phyloP scores from a whole-genome alignment of 1,140 invertebrate genomes.

The Amphibalanus amphitrite region DNA sequence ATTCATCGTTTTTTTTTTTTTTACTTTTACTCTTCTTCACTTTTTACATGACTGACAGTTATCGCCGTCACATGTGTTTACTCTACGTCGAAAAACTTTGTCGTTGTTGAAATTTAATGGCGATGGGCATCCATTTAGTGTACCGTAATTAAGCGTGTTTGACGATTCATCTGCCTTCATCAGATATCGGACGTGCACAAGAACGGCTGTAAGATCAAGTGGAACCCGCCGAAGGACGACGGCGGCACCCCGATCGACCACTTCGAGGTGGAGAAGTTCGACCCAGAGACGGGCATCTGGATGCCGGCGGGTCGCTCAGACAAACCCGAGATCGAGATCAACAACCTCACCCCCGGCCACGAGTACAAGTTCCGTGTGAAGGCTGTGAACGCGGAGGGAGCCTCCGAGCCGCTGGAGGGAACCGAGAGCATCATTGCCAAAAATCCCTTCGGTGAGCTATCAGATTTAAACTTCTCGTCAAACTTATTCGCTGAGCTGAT shows the following conservation, averaged over 20 bases:
- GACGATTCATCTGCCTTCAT: no score
- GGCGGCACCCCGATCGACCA: slow-evolving; percentile 38
- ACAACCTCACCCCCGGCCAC: slow-evolving; percentile 67
- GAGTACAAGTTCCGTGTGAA: slow-evolving; percentile 89
- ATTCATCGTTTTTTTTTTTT: no score
- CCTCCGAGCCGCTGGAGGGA: slow-evolving; percentile 84
- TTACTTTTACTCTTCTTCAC: no score
- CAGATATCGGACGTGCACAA: slow-evolving; percentile 77
- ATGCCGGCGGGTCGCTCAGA: slow-evolving; percentile 66
- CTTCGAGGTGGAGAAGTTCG: slow-evolving; percentile 59
- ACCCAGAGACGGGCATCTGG: slow-evolving; percentile 81
- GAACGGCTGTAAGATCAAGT: slow-evolving; percentile 81
- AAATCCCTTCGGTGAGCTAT: slow-evolving; percentile 66
- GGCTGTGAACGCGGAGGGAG: slow-evolving; percentile 89
- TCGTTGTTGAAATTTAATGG: no score
- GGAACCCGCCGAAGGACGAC: slow-evolving; percentile 81
- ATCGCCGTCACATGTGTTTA: no score
- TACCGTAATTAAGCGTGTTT: no score
- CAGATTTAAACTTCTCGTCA: no score
- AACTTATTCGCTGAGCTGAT: no score
- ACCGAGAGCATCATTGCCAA: slow-evolving; percentile 80
- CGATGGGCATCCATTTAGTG: no score
- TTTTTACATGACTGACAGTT: no score
- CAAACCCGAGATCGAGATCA: slow-evolving; percentile 64
- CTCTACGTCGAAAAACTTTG: no score